Conservation (phyloP, 2,888 invertebrate species). For the Ecliptopera silaceata region DNA sequence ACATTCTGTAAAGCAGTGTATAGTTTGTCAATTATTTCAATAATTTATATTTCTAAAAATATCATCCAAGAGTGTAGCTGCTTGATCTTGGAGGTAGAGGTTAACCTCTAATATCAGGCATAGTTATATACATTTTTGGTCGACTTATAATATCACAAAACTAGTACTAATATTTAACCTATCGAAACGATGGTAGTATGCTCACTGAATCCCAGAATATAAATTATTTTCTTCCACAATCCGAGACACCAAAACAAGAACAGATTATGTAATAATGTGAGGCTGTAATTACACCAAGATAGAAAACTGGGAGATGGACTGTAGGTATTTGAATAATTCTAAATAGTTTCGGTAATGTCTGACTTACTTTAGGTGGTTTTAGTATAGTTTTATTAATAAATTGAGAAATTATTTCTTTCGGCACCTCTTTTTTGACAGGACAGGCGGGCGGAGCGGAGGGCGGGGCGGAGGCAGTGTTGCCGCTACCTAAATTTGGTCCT, state of each 20-base stretch:
- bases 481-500: no score
- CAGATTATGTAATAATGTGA: conserved; percentile 59
- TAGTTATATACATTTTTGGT: not conserved
- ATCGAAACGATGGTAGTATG: not conserved
- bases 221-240: not conserved
- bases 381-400: conserved; percentile 6
- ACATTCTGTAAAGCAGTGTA: conserved; percentile 69
- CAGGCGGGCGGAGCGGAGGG: no score
- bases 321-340: not conserved
- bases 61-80: not conserved
- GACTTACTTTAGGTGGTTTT: conserved; percentile 34
- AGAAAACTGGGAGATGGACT: not conserved
- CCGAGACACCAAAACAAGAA: conserved; percentile 39
- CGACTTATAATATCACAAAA: not conserved
- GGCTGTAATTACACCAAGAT: not conserved
- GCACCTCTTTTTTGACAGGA: conserved; percentile 23
- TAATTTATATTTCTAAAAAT: not conserved
- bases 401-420: conserved; percentile 11
- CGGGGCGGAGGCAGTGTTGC: no score
- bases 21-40: no score
- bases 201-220: not conserved
- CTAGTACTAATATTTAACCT: not conserved
- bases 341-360: conserved; percentile 6
- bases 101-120: conserved; percentile 37
- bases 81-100: not conserved